A percentile compares a stretch with the other conserved stretches of the same genome.
phyloP scores from a whole-genome alignment of 2,797 vertebrate genomes.

The Pipistrellus nathusii region DNA sequence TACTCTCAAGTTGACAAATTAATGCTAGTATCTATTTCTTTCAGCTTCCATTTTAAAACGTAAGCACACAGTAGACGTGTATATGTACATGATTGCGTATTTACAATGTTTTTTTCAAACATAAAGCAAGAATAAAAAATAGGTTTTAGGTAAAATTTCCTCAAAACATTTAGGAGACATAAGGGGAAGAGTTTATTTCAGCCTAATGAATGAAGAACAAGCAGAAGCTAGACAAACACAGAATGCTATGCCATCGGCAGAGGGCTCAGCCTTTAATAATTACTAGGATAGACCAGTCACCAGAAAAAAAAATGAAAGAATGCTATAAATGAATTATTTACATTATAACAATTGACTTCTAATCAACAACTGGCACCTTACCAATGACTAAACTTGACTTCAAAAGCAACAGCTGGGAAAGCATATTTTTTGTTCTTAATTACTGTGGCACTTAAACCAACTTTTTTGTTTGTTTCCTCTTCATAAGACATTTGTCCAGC shows the following conservation, averaged over 20 bases:
- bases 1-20: not conserved
- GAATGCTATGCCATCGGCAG: slow-evolving; percentile 72
- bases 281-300: slow-evolving; percentile 80
- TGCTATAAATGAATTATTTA: slow-evolving; percentile 86
- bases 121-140: slow-evolving; percentile 2
- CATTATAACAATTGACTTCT: slow-evolving; percentile 85
- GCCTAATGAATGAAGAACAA: slow-evolving; percentile 79
- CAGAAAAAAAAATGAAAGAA: slow-evolving; percentile 71
- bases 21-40: not conserved
- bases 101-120: slow-evolving; percentile 55
- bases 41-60: slow-evolving; percentile 17
- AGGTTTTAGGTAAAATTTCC: slow-evolving; percentile 67
- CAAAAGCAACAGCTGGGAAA: slow-evolving; percentile 90
- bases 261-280: slow-evolving; percentile 78
- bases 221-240: slow-evolving; percentile 75
- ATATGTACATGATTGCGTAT: not conserved
- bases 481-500: slow-evolving; percentile 81
- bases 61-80: not conserved
- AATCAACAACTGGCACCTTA: slow-evolving; percentile 88
- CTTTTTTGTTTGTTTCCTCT: slow-evolving; percentile 78
- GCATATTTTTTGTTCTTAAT: slow-evolving; percentile 88
- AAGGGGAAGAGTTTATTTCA: slow-evolving; percentile 61
- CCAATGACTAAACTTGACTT: slow-evolving; percentile 86
- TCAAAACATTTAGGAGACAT: slow-evolving; percentile 67
- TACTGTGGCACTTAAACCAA: slow-evolving; percentile 84